Conservation (phyloP, 2,113 vertebrate genomes). For the Urocynchramus pylzowi region DNA sequence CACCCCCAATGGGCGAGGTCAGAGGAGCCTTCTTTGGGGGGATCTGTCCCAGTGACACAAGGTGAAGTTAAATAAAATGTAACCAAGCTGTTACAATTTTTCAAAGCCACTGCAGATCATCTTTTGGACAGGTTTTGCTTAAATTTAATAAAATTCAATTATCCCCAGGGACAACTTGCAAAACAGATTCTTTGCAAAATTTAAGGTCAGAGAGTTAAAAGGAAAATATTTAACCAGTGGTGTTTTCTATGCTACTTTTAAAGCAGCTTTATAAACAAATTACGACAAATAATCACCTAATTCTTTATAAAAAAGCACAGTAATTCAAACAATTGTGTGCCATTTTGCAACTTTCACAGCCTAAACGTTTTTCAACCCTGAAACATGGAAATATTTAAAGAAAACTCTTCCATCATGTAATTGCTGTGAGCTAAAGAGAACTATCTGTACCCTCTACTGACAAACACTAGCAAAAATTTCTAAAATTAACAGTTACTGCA, state of each 20-base stretch:
- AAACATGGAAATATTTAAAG: not conserved
- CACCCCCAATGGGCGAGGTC: not conserved
- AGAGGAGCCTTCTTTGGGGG: rapidly evolving
- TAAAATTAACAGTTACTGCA: slow-evolving; percentile 56
- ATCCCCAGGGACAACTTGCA: not conserved
- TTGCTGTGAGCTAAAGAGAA: slow-evolving; percentile 33
- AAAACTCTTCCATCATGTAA: slow-evolving; percentile 1
- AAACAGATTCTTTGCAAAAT: not conserved
- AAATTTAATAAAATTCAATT: not conserved
- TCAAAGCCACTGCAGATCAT: not conserved
- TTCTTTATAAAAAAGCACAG: not conserved
- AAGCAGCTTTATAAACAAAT: not conserved
- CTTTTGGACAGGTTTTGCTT: not conserved
- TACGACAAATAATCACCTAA: not conserved
- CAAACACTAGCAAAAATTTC: slow-evolving; percentile 25
- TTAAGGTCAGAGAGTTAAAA: not conserved
- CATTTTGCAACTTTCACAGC: not conserved
- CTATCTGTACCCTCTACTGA: slow-evolving; percentile 54
- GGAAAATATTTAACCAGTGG: not conserved
- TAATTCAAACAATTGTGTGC: not conserved
- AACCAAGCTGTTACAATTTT: not conserved
- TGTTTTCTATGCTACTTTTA: not conserved
- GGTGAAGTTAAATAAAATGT: not conserved
- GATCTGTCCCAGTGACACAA: not conserved
- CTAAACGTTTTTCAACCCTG: not conserved